Percentiles rank a stretch among this genome's conserved stretches.
phyloP scores from a whole-genome alignment of 2,797 vertebrate species.

The Nannoperca obscura region DNA sequence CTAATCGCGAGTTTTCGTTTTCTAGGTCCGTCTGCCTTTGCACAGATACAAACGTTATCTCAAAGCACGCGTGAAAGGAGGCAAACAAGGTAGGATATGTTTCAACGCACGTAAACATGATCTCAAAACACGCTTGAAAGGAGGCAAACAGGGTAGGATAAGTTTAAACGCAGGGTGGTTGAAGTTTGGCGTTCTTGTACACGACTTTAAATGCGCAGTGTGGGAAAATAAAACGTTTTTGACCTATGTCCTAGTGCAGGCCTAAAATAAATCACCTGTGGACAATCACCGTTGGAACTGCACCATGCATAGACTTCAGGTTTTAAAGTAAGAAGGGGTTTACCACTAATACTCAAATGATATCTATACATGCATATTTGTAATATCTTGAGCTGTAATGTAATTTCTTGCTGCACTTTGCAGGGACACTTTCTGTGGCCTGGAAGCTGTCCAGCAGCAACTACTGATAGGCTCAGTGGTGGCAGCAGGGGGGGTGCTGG shows the following conservation, averaged over 20 bases:
- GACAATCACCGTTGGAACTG: background rate
- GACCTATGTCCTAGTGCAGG: conserved; percentile 23
- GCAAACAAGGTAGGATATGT: conserved; percentile 28
- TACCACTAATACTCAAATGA: background rate
- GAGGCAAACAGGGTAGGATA: conserved; percentile 22
- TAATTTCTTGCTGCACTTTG: conserved; percentile 2
- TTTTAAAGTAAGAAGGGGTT: conserved; percentile 59
- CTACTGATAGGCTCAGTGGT: conserved; percentile 78
- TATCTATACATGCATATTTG: too few species aligned
- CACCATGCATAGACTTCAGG: conserved; percentile 65
- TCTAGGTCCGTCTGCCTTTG: background rate
- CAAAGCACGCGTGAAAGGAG: background rate
- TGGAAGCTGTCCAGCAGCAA: conserved; percentile 67
- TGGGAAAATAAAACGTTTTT: background rate
- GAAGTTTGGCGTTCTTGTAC: accelerated
- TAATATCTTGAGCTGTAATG: background rate
- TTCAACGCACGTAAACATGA: background rate
- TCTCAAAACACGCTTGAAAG: background rate
- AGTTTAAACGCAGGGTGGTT: background rate
- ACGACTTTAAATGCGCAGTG: background rate
- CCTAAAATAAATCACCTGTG: background rate
- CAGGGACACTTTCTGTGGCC: conserved; percentile 70
- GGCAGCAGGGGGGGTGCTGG: conserved; percentile 82
- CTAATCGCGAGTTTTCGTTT: too few species aligned
- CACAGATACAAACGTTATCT: accelerated